Evolutionary conservation across 2,888 invertebrate genomes (phyloP).

Genomic region (Volucella inanis): DNA sequence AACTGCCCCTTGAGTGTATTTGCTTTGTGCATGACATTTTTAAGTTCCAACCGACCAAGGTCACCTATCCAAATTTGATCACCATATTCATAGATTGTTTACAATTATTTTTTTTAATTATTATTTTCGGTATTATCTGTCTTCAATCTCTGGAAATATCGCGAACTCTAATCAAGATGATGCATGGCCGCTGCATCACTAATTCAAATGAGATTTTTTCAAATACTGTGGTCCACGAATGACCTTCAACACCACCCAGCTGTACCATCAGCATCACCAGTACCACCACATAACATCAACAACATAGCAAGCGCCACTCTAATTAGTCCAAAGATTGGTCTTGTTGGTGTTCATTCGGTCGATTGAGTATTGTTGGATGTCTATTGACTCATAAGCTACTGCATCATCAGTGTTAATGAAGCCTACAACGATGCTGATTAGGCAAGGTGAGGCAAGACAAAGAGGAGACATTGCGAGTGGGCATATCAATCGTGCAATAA

Average conservation of each 20-base stretch:
- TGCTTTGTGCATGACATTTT: constrained; percentile 44
- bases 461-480: not conserved
- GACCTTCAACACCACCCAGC: constrained; percentile 10
- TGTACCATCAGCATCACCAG: not conserved
- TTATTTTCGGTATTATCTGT: not conserved
- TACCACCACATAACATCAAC: not conserved
- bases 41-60: constrained; percentile 43
- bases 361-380: not conserved
- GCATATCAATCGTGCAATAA: constrained; percentile 66
- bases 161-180: constrained; percentile 26
- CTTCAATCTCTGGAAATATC: not conserved
- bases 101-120: constrained; percentile 22
- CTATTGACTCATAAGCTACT: constrained; percentile 39
- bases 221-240: constrained; percentile 9
- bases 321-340: constrained; percentile 28
- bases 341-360: not conserved
- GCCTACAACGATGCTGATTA: not conserved
- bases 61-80: constrained; percentile 42
- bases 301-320: constrained; percentile 22
- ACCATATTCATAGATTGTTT: constrained; percentile 50
- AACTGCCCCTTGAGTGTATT: constrained; percentile 8
- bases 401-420: constrained; percentile 27
- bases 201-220: constrained; percentile 35
- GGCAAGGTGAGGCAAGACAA: constrained; percentile 37
- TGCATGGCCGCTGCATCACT: constrained; percentile 29